Base-by-base conservation (phyloP, 2,888 invertebrate species). In the Tachina grossa region DNA sequence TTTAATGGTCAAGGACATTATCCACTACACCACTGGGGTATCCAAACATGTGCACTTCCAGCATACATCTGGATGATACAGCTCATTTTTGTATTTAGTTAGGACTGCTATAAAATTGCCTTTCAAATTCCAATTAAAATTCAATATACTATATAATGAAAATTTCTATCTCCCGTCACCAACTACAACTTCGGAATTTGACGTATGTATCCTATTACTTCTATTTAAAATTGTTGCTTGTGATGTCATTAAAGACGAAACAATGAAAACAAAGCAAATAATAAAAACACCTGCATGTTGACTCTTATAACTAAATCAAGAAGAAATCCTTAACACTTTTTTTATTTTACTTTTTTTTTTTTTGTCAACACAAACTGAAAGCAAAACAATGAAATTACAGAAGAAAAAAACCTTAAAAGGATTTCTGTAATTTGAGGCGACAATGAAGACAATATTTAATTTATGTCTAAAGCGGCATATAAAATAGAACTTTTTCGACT, bases 351-450 rank as follows among this genome's bases (percentile, higher is more conserved):
- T n/a, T n/a, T n/a, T n/a, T n/a, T 22, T 31, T 31, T 31, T 31
- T 31, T 0, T 31, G 0, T 51, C 22, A n/a, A 69, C 31, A 57
- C 79, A 55, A 65, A 55, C 19, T 51, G 68, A 68, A 75, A 61
- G 1, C 0, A 49, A 6, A 75, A 68, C 2, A 69, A 43, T 53
- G 53, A 31, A 49, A 47, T 47, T 41, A 11, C 9, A n/a, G 14
- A 72, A 63, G 22, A 13, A 76, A 63, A 79, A 85, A 85, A 83
- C 87, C 87, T 86, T 87, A 87, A 87, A 87, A 86, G 87, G 87
- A 86, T 87, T 87, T 86, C 68, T 83, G 85, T 87, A 87, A 87
- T 87, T 86, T 85, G 86, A 86, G 82, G 83, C 83, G 84, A 86
- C 87, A 86, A 86, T 86, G 84, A 87, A 75, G 83, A 86, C 80